Base-by-base conservation (phyloP, 2,888 invertebrate species). In the Zygogramma bicolorata region DNA sequence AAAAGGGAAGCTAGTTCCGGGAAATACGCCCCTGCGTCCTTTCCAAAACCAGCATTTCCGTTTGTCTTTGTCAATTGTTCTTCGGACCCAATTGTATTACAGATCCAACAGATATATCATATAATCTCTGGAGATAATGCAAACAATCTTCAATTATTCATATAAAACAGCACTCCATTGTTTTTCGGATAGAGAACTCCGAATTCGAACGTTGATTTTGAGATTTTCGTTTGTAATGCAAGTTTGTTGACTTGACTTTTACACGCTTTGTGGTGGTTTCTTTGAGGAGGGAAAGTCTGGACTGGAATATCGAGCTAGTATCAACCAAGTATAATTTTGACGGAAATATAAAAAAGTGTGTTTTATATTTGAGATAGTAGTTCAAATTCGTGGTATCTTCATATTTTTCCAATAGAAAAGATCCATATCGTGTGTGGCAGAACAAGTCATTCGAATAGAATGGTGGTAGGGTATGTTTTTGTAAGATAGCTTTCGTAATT, bases 131-230 rank as follows among this genome's bases (percentile, higher is more conserved):
- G 57, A 66, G 57, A 57, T 57, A 57, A 57, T 66, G 49, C 66
- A 57, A 63, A 66, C 66, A 66, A 58, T 66, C 66, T 66, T 53
- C 38, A 66, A 66, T 57, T 53, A 66, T 66, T 66, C 66, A 66
- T 57, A 66, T 38, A 58, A 57, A 66, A 40, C 38, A 58, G 66
- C 57, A 49, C 58, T 13, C 61, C 58, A 66, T 66, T 66, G 66
- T 66, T 66, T 65, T 66, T 57, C 27, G 15, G 31, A 58, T 58
- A 58, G 29, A 58, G 53, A 25, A 61, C 22, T 61, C 20, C 38
- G 20, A 61, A n/a, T 38, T 38, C 13, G 22, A 40, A 61, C 20
- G 59, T 59, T 59, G 61, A 31, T 38, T 38, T 40, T n/a, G 40
- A 20, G 38, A 22, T 61, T 61, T 38, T 40, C 18, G 61, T 61